Conservation (phyloP, 2,888 invertebrate genomes). For the Amaurobius ferox region DNA sequence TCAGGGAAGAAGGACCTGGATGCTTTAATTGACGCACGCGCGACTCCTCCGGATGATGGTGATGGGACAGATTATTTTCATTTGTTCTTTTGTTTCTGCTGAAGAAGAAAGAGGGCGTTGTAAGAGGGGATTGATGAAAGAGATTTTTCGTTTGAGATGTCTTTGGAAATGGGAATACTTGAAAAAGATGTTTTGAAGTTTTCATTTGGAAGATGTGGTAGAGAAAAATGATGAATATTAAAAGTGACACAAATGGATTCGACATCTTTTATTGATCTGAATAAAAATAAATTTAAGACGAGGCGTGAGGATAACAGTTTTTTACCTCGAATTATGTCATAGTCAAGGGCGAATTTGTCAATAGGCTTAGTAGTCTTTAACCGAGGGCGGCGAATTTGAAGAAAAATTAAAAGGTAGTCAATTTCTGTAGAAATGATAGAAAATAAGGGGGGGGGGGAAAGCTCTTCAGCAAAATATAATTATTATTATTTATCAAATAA, state of each 20-base stretch:
- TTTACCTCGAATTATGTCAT: too few species aligned
- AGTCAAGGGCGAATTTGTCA: too few species aligned
- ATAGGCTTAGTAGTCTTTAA: too few species aligned
- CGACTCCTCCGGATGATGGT: constrained; percentile 32
- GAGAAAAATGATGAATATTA: too few species aligned
- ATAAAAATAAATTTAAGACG: too few species aligned
- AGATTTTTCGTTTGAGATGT: constrained; percentile 8
- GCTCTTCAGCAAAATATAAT: too few species aligned
- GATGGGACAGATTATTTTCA: constrained; percentile 19
- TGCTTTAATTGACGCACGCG: constrained; percentile 55
- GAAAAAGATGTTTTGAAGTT: constrained; percentile 9
- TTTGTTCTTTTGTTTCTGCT: constrained; percentile 26
- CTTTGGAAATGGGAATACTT: not conserved
- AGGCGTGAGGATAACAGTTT: too few species aligned
- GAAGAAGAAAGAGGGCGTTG: constrained; percentile 1
- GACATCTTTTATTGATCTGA: not conserved
- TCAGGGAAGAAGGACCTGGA: not conserved
- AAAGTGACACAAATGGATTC: not conserved
- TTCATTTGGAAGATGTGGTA: not conserved
- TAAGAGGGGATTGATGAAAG: constrained; percentile 4
- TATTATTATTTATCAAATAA: too few species aligned
- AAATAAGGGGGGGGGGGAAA: too few species aligned
- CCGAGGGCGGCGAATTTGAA: too few species aligned
- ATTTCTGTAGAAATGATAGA: too few species aligned
- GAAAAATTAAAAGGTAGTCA: too few species aligned